Conservation (phyloP, 2,113 vertebrate genomes). For the Urocitellus parryii region DNA sequence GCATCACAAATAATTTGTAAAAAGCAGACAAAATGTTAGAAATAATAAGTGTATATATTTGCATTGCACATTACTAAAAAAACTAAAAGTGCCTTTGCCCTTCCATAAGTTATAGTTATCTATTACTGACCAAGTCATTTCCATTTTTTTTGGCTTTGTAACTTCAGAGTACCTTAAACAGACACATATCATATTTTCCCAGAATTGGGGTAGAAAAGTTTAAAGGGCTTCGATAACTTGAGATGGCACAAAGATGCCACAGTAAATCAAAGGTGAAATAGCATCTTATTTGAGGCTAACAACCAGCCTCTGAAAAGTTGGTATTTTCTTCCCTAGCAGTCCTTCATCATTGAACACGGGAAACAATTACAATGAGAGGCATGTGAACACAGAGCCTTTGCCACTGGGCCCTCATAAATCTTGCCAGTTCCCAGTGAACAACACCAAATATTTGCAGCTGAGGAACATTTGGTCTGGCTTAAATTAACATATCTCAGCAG, state of each 20-base stretch:
- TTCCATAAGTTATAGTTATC: neutral
- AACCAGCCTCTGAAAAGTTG: slow-evolving; percentile 83
- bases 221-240: slow-evolving; percentile 73
- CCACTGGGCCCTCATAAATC: slow-evolving; percentile 92
- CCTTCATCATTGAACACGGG: slow-evolving; percentile 87
- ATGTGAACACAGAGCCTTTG: slow-evolving; percentile 89
- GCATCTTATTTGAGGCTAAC: slow-evolving; percentile 76
- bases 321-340: slow-evolving; percentile 77
- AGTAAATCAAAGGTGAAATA: slow-evolving; percentile 82
- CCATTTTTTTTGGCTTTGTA: neutral
- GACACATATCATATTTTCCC: neutral
- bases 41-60: neutral
- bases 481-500: slow-evolving; percentile 93
- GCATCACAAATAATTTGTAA: neutral
- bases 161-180: slow-evolving; percentile 8
- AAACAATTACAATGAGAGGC: slow-evolving; percentile 89
- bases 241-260: slow-evolving; percentile 75
- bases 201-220: slow-evolving; percentile 33
- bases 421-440: slow-evolving; percentile 91
- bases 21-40: neutral
- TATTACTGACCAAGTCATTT: slow-evolving; percentile 15
- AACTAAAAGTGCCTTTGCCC: neutral
- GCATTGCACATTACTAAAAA: neutral
- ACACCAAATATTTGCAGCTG: slow-evolving; percentile 93
- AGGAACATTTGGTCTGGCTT: slow-evolving; percentile 92